Base-by-base conservation (phyloP, 1,140 invertebrate species). In the Coelopa frigida region DNA sequence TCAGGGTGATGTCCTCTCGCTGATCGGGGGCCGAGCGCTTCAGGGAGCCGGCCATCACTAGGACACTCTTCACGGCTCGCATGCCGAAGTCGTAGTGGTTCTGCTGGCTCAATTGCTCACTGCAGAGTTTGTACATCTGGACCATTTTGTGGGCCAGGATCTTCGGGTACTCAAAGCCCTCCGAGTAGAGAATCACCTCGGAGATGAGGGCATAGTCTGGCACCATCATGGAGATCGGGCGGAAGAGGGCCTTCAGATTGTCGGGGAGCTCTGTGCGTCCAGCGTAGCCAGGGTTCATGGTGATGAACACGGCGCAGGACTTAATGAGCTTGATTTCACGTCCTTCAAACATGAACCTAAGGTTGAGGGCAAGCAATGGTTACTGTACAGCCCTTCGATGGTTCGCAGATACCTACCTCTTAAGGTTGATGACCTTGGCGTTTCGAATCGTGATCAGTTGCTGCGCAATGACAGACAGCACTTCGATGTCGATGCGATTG, bases 21-120 rank as follows among this genome's bases (percentile, higher is more conserved):
- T 85, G 84, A 48, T 91, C 82, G 0, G 89, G 89, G 64, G 83
- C 84, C 36, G 85, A 82, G 26, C 90, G 75, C 72, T 94, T 89
- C 6, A 93, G 65, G n/a, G 81, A 84, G 6, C 88, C 90, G 3
- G 91, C 91, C 79, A 94, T 92, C 12, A 90, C 76, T 50, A 84
- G 52, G 49, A 89, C 80, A 44, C 78, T 80, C 53, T 81, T 81
- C 2, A 81, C 79, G 3, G 80, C 79, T 43, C 89, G 76, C 89
- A 94, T 92, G 32, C 90, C 89, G 60, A 91, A 94, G 71, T 94
- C 91, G 55, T 94, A 94, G 60, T 94, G 90, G 67, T 92, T 87
- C 68, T 94, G 90, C 52, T 91, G 87, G 1, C 89, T 94, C 0
- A 94, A 73, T 69, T 94, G 90, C 70, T 94, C 89, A 54, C 86